phyloP scores from a whole-genome alignment of 1,140 invertebrate species.

The Caligus rogercresseyi region DNA sequence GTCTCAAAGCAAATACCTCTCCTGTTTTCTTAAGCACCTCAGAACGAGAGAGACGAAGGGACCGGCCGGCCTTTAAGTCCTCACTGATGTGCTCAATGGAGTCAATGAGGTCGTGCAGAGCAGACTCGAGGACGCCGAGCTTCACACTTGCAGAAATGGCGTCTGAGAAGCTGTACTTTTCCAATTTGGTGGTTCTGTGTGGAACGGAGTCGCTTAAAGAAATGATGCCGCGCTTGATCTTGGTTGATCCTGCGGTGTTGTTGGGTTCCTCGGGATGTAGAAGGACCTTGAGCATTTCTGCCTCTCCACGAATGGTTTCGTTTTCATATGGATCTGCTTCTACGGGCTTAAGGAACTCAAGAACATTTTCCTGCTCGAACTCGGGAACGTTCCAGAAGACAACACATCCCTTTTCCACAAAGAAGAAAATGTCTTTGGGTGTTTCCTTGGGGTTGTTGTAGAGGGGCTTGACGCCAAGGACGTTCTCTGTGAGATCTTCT shows the following conservation, averaged over 20 bases:
- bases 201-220: neutral
- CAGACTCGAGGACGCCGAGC: conserved; percentile 36
- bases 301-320: conserved; percentile 49
- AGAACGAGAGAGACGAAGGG: neutral
- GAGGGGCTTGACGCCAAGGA: neutral
- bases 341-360: conserved; percentile 39
- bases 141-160: conserved; percentile 78
- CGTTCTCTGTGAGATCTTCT: neutral
- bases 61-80: conserved; percentile 23
- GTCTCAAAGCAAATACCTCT: conserved; percentile 68
- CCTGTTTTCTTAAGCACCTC: conserved; percentile 73
- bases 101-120: conserved; percentile 57
- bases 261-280: neutral
- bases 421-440: conserved; percentile 52
- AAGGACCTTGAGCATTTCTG: conserved; percentile 46
- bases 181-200: conserved; percentile 30
- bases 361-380: conserved; percentile 53
- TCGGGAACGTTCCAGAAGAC: conserved; percentile 85
- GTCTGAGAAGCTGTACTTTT: conserved; percentile 70
- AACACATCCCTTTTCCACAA: conserved; percentile 68
- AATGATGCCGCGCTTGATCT: neutral
- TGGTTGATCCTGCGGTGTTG: neutral
- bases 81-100: conserved; percentile 61
- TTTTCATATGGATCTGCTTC: conserved; percentile 38
- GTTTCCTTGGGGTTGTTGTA: neutral